Evolutionary conservation across 2,113 vertebrate genomes (phyloP), one percentile per base, ranked within the genome.

Genomic region (Cathartes aura): DNA sequence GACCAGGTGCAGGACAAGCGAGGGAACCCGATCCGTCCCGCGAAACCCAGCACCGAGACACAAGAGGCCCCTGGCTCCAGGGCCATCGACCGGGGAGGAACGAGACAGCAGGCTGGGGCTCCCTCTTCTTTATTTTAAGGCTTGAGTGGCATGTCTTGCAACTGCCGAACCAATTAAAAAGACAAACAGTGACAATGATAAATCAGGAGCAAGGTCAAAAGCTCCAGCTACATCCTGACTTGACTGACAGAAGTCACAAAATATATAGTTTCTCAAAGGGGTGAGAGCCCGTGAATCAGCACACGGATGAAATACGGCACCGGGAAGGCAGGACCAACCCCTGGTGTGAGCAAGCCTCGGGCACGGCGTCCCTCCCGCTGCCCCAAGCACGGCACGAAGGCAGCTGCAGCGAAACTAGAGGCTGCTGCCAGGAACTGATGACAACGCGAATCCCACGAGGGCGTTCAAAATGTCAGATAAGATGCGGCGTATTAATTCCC

Each of bases 391-490:
- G 1, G 68, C 45, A 53, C 40, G 8, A 34, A 60, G 74, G 27
- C 95, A 90, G 64, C 14, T 5, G 0, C 5, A 2, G 56, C 11
- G 2, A 29, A 82, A 59, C 1, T 1, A 55, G 90, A 80, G 55
- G 73, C 89, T 67, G 74, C 82, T 93, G 79, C 92, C 93, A 91
- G 86, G 71, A 92, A 5, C 59, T 7, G 48, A 22, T 80, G 95
- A 89, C 91, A 97, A 89, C 9, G 8, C 16, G 20, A 85, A 87
- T 74, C 94, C 81, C 87, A 75, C 0, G 3, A 59, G 87, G 64
- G 36, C 4, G 3, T 73, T 93, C 66, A 74, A 91, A 94, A 79
- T 64, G 94, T 88, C 95, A 89, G 92, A 70, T n/a, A 87, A 90
- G 94, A 91, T 22, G 83, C 5, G 9, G 58, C 0, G 5, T 8